These are phyloP conservation scores for Eubasilissa splendida DNA, from an alignment of 2,888 invertebrate genomes.

Conservation along the genomic window DNA sequence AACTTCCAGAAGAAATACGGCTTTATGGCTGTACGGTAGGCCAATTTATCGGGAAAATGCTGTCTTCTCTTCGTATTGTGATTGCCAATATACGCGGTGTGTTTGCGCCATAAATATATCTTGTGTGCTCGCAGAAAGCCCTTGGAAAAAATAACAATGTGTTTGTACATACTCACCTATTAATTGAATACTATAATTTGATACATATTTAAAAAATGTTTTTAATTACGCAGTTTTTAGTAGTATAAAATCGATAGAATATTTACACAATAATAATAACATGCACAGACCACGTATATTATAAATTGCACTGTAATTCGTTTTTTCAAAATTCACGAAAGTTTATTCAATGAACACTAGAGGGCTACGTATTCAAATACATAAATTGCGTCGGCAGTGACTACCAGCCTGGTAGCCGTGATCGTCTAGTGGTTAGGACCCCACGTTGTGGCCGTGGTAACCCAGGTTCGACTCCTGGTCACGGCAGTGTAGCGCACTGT, in stretches of 20 bases:
- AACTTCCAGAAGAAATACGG: neutral
- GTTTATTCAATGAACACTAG: neutral
- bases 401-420: constrained; percentile 69
- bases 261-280: too few species aligned
- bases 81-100: constrained; percentile 38
- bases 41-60: constrained; percentile 34
- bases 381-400: neutral
- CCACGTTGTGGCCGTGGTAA: constrained; percentile 86
- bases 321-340: too few species aligned
- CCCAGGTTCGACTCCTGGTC: constrained; percentile 85
- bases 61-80: constrained; percentile 31
- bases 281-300: too few species aligned
- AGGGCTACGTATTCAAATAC: neutral
- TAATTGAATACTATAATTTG: too few species aligned
- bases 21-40: neutral
- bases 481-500: constrained; percentile 70
- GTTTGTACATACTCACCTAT: too few species aligned
- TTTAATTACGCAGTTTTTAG: too few species aligned
- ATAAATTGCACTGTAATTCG: too few species aligned
- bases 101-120: neutral
- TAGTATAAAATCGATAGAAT: too few species aligned
- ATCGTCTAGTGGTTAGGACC: constrained; percentile 84
- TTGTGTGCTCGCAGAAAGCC: neutral
- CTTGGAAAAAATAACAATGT: neutral
- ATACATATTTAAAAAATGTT: too few species aligned